These are phyloP conservation scores for Chymomyza procnemis DNA, from an alignment of 2,888 invertebrate genomes.

Conservation along the genomic window DNA sequence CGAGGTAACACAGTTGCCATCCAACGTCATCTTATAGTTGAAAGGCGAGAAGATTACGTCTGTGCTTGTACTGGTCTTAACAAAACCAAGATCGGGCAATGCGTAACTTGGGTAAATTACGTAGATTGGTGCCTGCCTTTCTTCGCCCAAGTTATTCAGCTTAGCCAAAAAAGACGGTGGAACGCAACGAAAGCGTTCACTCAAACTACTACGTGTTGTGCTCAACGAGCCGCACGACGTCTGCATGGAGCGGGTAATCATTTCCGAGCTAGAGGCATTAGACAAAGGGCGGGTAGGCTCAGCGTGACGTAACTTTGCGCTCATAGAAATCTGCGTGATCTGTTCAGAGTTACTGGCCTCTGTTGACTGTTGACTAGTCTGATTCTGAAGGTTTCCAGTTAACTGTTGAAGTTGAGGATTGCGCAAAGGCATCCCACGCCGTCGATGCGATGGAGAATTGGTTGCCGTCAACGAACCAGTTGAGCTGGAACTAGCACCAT, in stretches of 20 bases:
- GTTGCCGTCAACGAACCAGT: slow-evolving; percentile 72
- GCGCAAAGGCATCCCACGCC: slow-evolving; percentile 76
- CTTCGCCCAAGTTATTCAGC: slow-evolving; percentile 82
- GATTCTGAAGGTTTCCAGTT: slow-evolving; percentile 63
- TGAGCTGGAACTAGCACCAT: slow-evolving; percentile 70
- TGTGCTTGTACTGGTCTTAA: slow-evolving; percentile 80
- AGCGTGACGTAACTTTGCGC: slow-evolving; percentile 26
- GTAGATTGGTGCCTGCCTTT: slow-evolving; percentile 87
- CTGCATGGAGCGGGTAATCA: slow-evolving; percentile 87
- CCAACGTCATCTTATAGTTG: slow-evolving; percentile 82
- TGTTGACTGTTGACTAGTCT: slow-evolving; percentile 77
- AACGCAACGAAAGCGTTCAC: slow-evolving; percentile 82
- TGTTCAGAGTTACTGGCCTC: slow-evolving; percentile 77
- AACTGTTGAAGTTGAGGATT: slow-evolving; percentile 77
- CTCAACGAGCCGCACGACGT: slow-evolving; percentile 79
- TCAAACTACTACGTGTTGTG: slow-evolving; percentile 73
- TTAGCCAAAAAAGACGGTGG: slow-evolving; percentile 86
- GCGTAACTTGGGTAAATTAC: slow-evolving; percentile 95
- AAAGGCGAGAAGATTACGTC: slow-evolving; percentile 85
- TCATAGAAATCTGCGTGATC: slow-evolving; percentile 70
- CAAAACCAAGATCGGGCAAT: slow-evolving; percentile 91
- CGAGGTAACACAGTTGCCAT: slow-evolving; percentile 39
- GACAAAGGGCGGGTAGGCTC: slow-evolving; percentile 55
- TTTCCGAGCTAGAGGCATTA: slow-evolving; percentile 76
- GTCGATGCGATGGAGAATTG: slow-evolving; percentile 74